Evolutionary conservation across 2,888 invertebrate species (phyloP), one percentile per base, ranked within the genome.

Genomic region (Xestobium rufovillosum): DNA sequence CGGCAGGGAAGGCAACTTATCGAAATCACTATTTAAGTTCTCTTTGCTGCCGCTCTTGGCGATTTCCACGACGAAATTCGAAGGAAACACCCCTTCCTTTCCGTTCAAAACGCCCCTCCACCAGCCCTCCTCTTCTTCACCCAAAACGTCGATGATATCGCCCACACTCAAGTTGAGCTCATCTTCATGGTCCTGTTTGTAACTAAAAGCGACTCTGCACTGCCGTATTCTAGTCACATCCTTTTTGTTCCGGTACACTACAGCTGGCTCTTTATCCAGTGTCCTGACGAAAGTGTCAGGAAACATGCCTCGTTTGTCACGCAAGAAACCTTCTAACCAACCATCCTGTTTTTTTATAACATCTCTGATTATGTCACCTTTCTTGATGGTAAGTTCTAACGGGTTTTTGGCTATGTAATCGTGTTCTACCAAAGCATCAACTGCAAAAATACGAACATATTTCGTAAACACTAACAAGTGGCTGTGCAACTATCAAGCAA

Each of bases 101-200:
- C 84, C 86, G 60, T 82, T 79, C 30, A 87, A 69, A 38, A 78
- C 73, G 43, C 92, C 94, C 71, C 83, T 80, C 91, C 90, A 94
- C 85, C 86, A 87, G 17, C 92, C 92, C 62, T 92, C 91, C 63
- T 95, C 94, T 34, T 83, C 84, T 75, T 94, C 92, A 48, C 83
- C 86, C 48, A 92, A 71, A 49, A 94, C 84, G 60, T 92, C 90
- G 47, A 97, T 80, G 14, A 87, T 71, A 67, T 95, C 94, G 46
- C 91, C 90, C 27, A 90, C 85, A 50, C 78, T 75, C 43, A 97
- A 73, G 47, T 79, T 77, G 50, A 97, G 68, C 66, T 97, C 97
- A 69, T 97, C 97, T 41, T 86, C 85, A 63, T 95, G 92, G 47
- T 85, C 85, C 36, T 94, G 92, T 53, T 82, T 80, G 67, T 97